Evolutionary conservation across 1,140 invertebrate species (phyloP), one percentile per base, ranked within the genome.

Genomic region (Listronotus oregonensis): DNA sequence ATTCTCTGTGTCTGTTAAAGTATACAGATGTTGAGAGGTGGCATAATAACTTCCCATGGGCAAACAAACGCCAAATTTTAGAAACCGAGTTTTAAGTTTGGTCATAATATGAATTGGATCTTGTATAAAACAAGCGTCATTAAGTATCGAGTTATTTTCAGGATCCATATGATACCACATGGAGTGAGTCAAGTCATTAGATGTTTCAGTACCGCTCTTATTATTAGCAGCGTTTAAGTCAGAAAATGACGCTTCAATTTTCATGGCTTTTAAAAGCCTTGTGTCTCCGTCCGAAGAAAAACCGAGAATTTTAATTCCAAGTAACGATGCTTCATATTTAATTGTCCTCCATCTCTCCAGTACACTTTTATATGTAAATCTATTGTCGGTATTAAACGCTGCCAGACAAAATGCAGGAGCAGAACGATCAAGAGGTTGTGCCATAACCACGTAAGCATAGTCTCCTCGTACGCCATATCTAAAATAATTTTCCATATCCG

Each of bases 391-490:
- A 46, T 46, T 46, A 46, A 46, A 46, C 7, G 14, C 44, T 46
- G 44, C 44, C 44, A 46, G 44, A 46, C 44, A 46, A 46, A 46
- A 46, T 46, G 44, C 44, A 9, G 44, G 44, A 46, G 44, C 44
- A 46, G 14, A 46, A 46, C 44, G 14, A 46, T 46, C 14, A 9
- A 46, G 44, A 46, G 44, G 44, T 46, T 46, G 44, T 14, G 44
- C 44, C 44, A 46, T 46, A 46, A 46, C 14, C 14, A 46, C 44
- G 14, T 46, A 46, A 46, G 44, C 44, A 14, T 46, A 46, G 44
- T 46, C 44, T 9, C 44, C 44, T 46, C 44, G 44, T 46, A 46
- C 44, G 44, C 44, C 14, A 7, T 46, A 8, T 14, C 14, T 46
- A 46, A 46, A 12, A 46, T 46, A 46, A 14, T 7, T 46, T 9